Conservation (phyloP, 2,888 invertebrate species). For the Auanema freiburgensis region DNA sequence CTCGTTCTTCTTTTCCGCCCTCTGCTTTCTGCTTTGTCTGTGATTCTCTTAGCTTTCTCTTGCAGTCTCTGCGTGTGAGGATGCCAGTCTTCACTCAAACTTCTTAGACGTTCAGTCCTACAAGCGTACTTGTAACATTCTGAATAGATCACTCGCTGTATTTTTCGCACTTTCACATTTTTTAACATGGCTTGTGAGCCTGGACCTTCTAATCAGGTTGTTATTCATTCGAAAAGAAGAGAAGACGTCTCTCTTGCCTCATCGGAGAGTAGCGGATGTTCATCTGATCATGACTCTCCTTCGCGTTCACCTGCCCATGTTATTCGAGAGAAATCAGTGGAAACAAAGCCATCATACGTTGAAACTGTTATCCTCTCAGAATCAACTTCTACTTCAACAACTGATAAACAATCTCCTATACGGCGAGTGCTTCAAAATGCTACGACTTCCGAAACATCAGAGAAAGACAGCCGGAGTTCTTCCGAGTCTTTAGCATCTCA, state of each 20-base stretch:
- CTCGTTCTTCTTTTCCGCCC: constrained; percentile 3
- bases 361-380: constrained; percentile 17
- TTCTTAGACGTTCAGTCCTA: constrained; percentile 14
- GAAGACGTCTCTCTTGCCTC: constrained; percentile 37
- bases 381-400: background rate
- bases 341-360: constrained; percentile 7
- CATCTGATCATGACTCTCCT: constrained; percentile 26
- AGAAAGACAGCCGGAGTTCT: too few species aligned
- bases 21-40: constrained; percentile 14
- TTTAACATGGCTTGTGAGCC: constrained; percentile 14
- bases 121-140: constrained; percentile 7
- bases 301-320: constrained; percentile 17
- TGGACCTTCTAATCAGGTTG: constrained; percentile 29
- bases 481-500: too few species aligned
- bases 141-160: background rate
- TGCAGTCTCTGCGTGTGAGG: background rate
- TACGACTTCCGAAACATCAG: too few species aligned
- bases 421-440: background rate
- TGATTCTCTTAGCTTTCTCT: constrained; percentile 10
- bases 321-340: background rate
- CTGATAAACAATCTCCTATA: background rate
- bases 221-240: constrained; percentile 29
- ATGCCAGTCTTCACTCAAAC: background rate
- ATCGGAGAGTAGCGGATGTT: constrained; percentile 42
- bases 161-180: background rate